Conservation (phyloP, 2,113 vertebrate genomes). For the Trematomus loennbergii region DNA sequence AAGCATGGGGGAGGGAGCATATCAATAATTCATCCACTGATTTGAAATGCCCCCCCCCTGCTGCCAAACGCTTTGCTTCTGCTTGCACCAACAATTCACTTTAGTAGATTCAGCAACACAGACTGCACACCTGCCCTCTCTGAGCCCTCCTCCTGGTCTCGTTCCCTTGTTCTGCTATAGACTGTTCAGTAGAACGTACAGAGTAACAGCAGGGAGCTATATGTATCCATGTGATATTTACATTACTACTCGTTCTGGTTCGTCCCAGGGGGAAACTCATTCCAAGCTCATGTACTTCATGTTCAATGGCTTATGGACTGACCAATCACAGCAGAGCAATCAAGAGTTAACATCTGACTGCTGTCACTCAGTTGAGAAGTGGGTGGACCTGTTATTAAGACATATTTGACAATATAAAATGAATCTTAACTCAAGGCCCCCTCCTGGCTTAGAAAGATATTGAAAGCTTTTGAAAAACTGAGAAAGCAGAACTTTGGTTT, state of each 20-base stretch:
- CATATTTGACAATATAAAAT: not conserved
- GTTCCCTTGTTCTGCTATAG: not conserved
- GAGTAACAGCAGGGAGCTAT: not conserved
- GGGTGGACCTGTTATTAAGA: not conserved
- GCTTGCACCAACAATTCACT: constrained; percentile 43
- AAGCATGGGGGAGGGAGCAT: constrained; percentile 60
- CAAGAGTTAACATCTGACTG: not conserved
- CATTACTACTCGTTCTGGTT: not conserved
- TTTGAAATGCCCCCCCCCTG: constrained; percentile 51
- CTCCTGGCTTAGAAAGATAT: not conserved
- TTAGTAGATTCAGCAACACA: constrained; percentile 35
- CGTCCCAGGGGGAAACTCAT: not conserved
- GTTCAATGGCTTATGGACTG: not conserved
- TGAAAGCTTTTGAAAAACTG: no score
- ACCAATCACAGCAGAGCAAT: not conserved
- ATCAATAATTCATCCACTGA: constrained; percentile 84
- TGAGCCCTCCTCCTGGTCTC: not conserved
- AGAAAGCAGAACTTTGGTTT: no score
- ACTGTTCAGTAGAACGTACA: not conserved
- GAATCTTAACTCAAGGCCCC: not conserved
- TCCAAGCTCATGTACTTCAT: not conserved
- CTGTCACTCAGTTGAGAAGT: not conserved
- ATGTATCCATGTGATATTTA: no score
- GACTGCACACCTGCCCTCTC: not conserved
- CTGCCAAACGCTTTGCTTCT: constrained; percentile 59